Conservation (phyloP, 2,888 invertebrate genomes). For the Xestia xanthographa region DNA sequence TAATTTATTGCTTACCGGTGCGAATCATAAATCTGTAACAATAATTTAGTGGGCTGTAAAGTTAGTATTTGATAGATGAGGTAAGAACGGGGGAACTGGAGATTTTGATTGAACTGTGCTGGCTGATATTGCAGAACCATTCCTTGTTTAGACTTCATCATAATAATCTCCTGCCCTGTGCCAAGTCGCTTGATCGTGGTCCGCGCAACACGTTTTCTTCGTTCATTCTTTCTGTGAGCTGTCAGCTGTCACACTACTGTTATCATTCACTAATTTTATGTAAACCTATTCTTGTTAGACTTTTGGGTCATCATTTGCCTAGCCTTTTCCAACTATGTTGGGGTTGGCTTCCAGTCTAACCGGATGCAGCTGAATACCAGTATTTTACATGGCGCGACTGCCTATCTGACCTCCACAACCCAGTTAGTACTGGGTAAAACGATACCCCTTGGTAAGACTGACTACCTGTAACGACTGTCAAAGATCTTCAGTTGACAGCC, state of each 20-base stretch:
- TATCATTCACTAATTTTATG: background rate
- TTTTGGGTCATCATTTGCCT: no score
- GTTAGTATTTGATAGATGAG: slow-evolving; percentile 21
- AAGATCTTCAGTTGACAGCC: no score
- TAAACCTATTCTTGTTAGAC: background rate
- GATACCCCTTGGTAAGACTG: no score
- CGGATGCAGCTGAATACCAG: no score
- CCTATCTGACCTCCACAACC: no score
- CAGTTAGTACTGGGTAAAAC: no score
- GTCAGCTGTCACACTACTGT: background rate
- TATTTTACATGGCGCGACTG: no score
- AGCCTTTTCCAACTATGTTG: no score
- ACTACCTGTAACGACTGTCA: no score
- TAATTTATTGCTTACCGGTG: slow-evolving; percentile 32
- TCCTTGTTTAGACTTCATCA: background rate
- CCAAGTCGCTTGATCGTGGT: background rate
- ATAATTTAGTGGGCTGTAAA: slow-evolving; percentile 44
- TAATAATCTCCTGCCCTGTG: background rate
- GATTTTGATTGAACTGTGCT: slow-evolving; percentile 8
- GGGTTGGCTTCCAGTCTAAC: no score
- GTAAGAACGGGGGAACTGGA: slow-evolving; percentile 20
- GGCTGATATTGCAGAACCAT: background rate
- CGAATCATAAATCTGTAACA: slow-evolving; percentile 49
- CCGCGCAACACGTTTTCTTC: background rate
- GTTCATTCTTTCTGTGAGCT: no score